Evolutionary conservation across 2,888 invertebrate genomes (phyloP).

Genomic region (Isotomurus palustris): DNA sequence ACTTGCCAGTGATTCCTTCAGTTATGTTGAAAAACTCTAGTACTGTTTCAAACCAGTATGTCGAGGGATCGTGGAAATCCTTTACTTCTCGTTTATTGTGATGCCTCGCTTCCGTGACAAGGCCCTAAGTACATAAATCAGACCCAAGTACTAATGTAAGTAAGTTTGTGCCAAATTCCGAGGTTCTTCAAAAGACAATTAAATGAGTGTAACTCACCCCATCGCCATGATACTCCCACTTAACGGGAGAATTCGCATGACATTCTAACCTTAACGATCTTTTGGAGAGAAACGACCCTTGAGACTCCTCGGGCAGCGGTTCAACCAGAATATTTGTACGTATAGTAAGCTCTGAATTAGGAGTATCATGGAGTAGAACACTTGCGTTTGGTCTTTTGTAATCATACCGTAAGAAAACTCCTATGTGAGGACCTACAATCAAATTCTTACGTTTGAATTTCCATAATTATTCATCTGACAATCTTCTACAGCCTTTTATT

Average conservation of each 20-base stretch:
- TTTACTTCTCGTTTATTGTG: slow-evolving; percentile 18
- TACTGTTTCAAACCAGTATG: slow-evolving; percentile 20
- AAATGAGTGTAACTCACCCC: slow-evolving; percentile 21
- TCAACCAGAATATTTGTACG: no score
- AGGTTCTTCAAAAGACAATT: background rate
- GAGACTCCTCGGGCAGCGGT: no score
- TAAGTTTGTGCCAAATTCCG: no score
- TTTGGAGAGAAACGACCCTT: background rate
- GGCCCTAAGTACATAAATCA: no score
- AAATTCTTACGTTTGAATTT: background rate
- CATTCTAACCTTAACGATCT: slow-evolving; percentile 24
- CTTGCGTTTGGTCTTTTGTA: background rate
- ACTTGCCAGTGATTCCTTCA: slow-evolving; percentile 28
- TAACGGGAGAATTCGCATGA: slow-evolving; percentile 30
- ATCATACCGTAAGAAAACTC: background rate
- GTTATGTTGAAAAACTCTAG: slow-evolving; percentile 20
- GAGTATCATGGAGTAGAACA: background rate
- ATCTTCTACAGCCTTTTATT: background rate
- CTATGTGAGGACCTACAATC: background rate
- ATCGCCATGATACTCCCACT: slow-evolving; percentile 28
- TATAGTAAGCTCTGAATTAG: slow-evolving; percentile 8
- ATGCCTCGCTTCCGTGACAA: slow-evolving; percentile 19
- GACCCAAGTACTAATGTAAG: no score
- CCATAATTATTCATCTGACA: background rate
- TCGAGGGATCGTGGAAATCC: slow-evolving; percentile 16